Evolutionary conservation across 2,797 vertebrate species (phyloP).

Genomic region (Chaunax sp.): DNA sequence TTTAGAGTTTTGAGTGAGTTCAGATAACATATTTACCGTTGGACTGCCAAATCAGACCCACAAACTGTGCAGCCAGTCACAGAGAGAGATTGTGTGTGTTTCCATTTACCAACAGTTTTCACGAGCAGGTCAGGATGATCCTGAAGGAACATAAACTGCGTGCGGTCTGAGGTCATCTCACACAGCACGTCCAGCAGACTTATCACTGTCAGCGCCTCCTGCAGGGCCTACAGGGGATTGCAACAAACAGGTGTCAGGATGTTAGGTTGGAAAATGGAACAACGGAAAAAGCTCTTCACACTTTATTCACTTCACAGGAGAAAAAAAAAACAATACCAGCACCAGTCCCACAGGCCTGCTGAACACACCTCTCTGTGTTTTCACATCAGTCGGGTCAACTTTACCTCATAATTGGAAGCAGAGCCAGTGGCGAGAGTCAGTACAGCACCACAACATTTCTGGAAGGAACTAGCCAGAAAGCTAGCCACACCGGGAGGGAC

Average conservation of each 20-base stretch:
- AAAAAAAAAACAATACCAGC: too few relatives aligned
- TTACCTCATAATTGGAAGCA: conserved; percentile 85
- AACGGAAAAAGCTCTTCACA: too few relatives aligned
- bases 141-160: conserved; percentile 88
- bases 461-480: conserved; percentile 87
- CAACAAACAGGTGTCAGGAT: conserved; percentile 22
- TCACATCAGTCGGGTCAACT: not conserved
- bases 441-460: conserved; percentile 85
- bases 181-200: conserved; percentile 93
- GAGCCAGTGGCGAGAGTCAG: conserved; percentile 83
- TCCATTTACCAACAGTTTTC: conserved; percentile 87
- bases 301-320: too few relatives aligned
- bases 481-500: conserved; percentile 79
- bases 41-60: not conserved
- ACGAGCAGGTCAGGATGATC: conserved; percentile 87
- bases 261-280: not conserved
- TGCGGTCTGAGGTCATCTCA: conserved; percentile 89
- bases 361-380: conserved; percentile 4
- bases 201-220: conserved; percentile 89
- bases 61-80: not conserved
- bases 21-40: conserved; percentile 10
- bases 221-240: conserved; percentile 65
- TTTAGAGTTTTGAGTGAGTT: too few relatives aligned
- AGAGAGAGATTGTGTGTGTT: conserved; percentile 14
- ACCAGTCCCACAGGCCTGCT: too few relatives aligned